Base-by-base conservation (phyloP, 37 sponge, comb jelly and placozoan species). In the Ianthella basta region DNA sequence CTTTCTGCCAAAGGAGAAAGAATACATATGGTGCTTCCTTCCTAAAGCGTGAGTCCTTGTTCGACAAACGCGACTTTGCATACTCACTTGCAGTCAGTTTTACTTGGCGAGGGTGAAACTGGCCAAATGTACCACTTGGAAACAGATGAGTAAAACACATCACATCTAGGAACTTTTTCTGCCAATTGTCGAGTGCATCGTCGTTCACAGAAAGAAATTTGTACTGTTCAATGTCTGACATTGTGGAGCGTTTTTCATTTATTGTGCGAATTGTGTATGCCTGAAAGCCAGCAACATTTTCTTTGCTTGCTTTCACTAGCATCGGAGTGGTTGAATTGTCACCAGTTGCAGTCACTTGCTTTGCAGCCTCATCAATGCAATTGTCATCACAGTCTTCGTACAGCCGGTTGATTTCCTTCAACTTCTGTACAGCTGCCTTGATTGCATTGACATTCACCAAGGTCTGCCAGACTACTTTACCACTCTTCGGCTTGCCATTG, bases 351-450 rank as follows among this genome's bases (percentile, higher is more conserved):
- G 8, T 44, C 8, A 44, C 50, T 8, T 8, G 8, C 50, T 88
- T 91, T 20, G 82, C 33, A 41, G 72, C 64, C 1, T 85, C 85
- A 53, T 91, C 88, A 78, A 91, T 53, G 34, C 54, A 61, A 15
- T 60, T 41, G n/a, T 70, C 82, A 55, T 83, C 70, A 4, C 88
- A 65, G 14, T 80, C 68, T 55, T 57, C 81, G 79, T 91, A 91
- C 30, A 91, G 82, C 88, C 85, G 84, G 69, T 91, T 91, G 24
- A 81, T 82, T 35, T 81, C 75, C 44, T 87, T 81, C 50, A 87
- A 60, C 63, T 87, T 59, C 2, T 67, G n/a, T 34, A 82, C 44
- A 36, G 88, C 88, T 38, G 41, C 34, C 56, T 70, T 81, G n/a
- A 87, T 24, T 30, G 23, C 37, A 67, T 81, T 39, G 18, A 87